A percentile compares a stretch with the other conserved stretches of the same genome.
These are phyloP conservation scores for Callionymus lyra DNA, from an alignment of 2,113 vertebrate genomes.

Conservation along the genomic window DNA sequence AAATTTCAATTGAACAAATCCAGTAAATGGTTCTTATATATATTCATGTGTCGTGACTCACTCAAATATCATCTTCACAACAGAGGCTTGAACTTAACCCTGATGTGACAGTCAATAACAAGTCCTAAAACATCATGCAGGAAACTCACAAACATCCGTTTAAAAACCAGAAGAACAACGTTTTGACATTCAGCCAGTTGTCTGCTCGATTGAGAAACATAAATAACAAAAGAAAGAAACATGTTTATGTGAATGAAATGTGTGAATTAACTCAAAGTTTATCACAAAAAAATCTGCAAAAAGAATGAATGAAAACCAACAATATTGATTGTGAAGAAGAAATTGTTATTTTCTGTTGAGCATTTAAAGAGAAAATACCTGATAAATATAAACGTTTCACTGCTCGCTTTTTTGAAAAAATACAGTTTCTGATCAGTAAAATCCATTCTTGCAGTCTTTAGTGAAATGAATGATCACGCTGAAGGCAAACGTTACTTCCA, in stretches of 20 bases:
- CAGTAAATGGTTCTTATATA: neutral
- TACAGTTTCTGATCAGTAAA: too few species aligned
- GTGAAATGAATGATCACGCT: too few species aligned
- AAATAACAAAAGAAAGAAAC: neutral
- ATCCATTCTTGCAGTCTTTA: too few species aligned
- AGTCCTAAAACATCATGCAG: slow-evolving; percentile 25
- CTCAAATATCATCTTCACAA: neutral
- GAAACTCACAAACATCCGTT: slow-evolving; percentile 9
- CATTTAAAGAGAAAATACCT: too few species aligned
- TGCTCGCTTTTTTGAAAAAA: too few species aligned
- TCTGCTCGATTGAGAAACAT: neutral
- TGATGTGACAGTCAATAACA: slow-evolving; percentile 13
- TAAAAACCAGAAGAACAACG: slow-evolving; percentile 6
- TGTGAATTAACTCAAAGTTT: too few species aligned
- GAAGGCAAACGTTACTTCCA: neutral
- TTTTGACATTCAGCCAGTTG: slow-evolving; percentile 17
- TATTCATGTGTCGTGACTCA: neutral
- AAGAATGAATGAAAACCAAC: too few species aligned
- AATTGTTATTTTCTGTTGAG: too few species aligned
- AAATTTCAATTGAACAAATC: slow-evolving; percentile 6
- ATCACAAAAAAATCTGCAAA: too few species aligned
- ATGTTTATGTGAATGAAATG: slow-evolving; percentile 1
- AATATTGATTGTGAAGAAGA: too few species aligned
- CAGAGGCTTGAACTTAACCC: neutral
- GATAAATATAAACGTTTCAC: too few species aligned